Base-by-base conservation (phyloP, 2,113 vertebrate genomes). In the Xenopus borealis region DNA sequence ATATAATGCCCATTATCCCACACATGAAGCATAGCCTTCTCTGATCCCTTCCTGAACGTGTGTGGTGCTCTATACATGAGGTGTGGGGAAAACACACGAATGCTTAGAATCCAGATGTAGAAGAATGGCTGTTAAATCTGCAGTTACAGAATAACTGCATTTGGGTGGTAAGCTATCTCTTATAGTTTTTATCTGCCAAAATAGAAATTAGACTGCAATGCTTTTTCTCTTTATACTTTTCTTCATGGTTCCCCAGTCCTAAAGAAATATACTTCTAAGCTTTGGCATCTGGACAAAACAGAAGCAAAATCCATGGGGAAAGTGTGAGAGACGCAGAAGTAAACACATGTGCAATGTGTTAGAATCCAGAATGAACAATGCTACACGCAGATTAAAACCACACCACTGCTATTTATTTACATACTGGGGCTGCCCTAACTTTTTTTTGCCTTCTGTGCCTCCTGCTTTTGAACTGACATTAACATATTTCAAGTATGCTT, bases 211-310 rank as follows among this genome's bases (percentile, higher is more conserved):
- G 9, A 11, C 9, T 18, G 47, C 14, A 10, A 10, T 12, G 47
- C 47, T 4, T 50, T 50, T 50, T 16, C 11, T 16, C 14, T 50
- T 50, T 50, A 13, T 10, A 12, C 47, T 50, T 50, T 50, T 12
- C 11, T 50, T 50, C 50, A 76, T 69, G 58, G 58, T 67, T 76
- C 67, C 59, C 57, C 57, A 58, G 53, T 75, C 18, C 18, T 20
- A 69, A 69, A 76, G 45, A 53, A 52, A 65, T 75, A 47, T 52
- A 61, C 59, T 82, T 66, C 47, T 79, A 59, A 70, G 50, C 58
- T 71, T 75, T 84, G 84, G 82, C 80, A 20, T 78, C 45, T 71
- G 71, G 40, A 83, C 83, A 85, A 69, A 82, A 85, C 82, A 86
- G 86, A 83, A 85, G 84, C 83, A 80, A 66, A 57, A 75, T 68